Percentiles rank a stretch among this genome's conserved stretches.
These are phyloP conservation scores for Mormyrus iriodes DNA, from an alignment of 2,113 vertebrate genomes.

Conservation along the genomic window DNA sequence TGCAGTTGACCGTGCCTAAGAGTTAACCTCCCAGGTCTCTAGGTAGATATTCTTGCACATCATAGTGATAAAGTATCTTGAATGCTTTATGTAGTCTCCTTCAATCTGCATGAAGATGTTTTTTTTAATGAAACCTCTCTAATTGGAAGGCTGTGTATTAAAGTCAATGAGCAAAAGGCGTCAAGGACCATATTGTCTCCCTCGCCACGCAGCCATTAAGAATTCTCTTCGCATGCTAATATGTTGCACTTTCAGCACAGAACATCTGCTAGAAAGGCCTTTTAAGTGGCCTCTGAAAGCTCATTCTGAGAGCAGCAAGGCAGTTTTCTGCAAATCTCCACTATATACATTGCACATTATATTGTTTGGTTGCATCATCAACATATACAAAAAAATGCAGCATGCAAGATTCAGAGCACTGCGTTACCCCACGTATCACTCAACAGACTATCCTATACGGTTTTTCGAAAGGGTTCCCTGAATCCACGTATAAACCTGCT, in stretches of 20 bases:
- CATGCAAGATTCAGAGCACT: not conserved
- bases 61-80: not conserved
- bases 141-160: constrained; percentile 10
- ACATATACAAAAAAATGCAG: not conserved
- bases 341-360: not conserved
- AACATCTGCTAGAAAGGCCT: not conserved
- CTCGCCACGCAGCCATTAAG: not conserved
- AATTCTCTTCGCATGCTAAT: constrained; percentile 12
- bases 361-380: not conserved
- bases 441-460: not conserved
- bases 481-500: not conserved
- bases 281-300: not conserved
- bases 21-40: not conserved
- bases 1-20: not conserved
- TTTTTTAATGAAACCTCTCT: constrained; percentile 2
- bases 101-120: not conserved
- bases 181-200: constrained; percentile 14
- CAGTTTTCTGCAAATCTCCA: not conserved
- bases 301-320: not conserved
- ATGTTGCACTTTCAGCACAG: not conserved
- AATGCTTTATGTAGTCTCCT: not conserved
- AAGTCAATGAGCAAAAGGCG: constrained; percentile 6
- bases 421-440: not conserved
- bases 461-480: not conserved
- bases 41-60: not conserved